A percentile compares a stretch with the other conserved stretches of the same genome.
phyloP scores from a whole-genome alignment of 1,140 invertebrate species.

The Trachymyrmex cornetzi region DNA sequence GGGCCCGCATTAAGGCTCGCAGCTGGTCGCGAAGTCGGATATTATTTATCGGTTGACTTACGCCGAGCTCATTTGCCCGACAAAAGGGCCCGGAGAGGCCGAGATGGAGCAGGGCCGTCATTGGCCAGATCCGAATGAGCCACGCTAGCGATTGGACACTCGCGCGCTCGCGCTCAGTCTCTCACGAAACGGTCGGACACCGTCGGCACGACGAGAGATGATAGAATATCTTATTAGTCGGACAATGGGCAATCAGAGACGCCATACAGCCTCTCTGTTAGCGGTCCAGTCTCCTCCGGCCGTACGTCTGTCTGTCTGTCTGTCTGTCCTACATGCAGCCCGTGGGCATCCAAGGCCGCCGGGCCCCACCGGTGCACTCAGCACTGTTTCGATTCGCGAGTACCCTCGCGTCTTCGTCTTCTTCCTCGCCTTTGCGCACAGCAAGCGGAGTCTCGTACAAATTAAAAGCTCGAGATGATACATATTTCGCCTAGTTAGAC shows the following conservation, averaged over 20 bases:
- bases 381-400: constrained; percentile 7
- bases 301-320: constrained; percentile 59
- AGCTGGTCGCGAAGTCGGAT: constrained; percentile 77
- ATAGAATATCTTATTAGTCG: constrained; percentile 85
- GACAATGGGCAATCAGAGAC: constrained; percentile 85
- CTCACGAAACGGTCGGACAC: constrained; percentile 69
- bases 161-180: constrained; percentile 53
- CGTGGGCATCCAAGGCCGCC: constrained; percentile 71
- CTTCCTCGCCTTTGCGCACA: constrained; percentile 11
- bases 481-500: not conserved
- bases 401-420: not conserved
- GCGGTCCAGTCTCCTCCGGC: constrained; percentile 76
- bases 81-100: constrained; percentile 65
- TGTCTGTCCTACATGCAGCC: constrained; percentile 70
- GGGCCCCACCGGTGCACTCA: constrained; percentile 37
- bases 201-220: constrained; percentile 78
- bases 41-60: constrained; percentile 84
- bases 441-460: not conserved
- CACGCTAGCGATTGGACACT: constrained; percentile 75
- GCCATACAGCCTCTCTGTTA: constrained; percentile 82
- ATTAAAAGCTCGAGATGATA: constrained; percentile 11
- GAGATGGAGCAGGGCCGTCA: constrained; percentile 49
- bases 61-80: constrained; percentile 79
- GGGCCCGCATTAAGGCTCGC: constrained; percentile 79
- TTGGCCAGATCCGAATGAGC: constrained; percentile 77